These are phyloP conservation scores for Macrotrachela quadricornifera DNA, from an alignment of 1,140 invertebrate species.

Conservation along the genomic window DNA sequence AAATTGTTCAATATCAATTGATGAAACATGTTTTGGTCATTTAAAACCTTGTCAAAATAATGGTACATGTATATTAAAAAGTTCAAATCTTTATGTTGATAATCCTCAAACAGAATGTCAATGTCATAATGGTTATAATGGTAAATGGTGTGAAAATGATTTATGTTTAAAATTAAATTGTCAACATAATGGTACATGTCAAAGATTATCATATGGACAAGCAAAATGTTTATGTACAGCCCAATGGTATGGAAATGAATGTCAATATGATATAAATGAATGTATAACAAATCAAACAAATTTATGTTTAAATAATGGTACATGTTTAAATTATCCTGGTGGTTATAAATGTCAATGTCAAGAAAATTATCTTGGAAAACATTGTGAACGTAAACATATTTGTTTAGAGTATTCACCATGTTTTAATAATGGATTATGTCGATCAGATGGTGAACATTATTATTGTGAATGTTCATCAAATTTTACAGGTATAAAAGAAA, in stretches of 20 bases:
- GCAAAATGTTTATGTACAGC: slow-evolving; percentile 19
- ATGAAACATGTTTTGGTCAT: slow-evolving; percentile 30
- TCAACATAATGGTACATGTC: slow-evolving; percentile 20
- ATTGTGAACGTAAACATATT: slow-evolving; percentile 57
- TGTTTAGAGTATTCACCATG: too few species aligned
- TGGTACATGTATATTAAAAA: slow-evolving; percentile 37
- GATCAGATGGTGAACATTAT: too few species aligned
- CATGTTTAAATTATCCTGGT: slow-evolving; percentile 26
- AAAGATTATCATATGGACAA: slow-evolving; percentile 12
- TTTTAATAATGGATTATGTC: too few species aligned
- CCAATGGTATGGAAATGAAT: slow-evolving; percentile 22
- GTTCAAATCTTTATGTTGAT: background rate
- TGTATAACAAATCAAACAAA: slow-evolving; percentile 51
- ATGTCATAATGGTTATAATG: slow-evolving; percentile 39
- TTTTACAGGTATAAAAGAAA: too few species aligned
- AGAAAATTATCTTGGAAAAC: slow-evolving; percentile 41
- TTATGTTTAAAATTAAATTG: slow-evolving; percentile 5
- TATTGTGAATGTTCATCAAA: too few species aligned
- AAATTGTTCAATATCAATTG: slow-evolving; percentile 2
- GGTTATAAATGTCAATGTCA: background rate
- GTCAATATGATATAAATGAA: slow-evolving; percentile 22
- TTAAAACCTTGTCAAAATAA: slow-evolving; percentile 55
- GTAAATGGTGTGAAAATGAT: slow-evolving; percentile 13
- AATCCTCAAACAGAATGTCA: slow-evolving; percentile 33
- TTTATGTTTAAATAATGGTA: slow-evolving; percentile 50